phyloP scores from a whole-genome alignment of 1,140 invertebrate species.

The Dufourea novaeangliae region DNA sequence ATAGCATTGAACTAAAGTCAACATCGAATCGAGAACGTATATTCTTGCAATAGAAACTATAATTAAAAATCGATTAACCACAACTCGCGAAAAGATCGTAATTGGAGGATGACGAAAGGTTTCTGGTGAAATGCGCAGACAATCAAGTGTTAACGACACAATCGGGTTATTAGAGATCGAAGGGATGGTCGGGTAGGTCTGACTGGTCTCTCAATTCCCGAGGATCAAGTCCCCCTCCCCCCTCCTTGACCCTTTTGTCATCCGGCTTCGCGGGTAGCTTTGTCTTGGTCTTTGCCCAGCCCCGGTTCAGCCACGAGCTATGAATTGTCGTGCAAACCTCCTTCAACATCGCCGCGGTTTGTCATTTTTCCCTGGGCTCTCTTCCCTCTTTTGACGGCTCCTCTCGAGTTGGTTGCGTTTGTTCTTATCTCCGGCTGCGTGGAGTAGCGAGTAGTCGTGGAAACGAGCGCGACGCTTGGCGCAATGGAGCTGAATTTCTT shows the following conservation, averaged over 20 bases:
- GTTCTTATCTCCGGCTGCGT: constrained; percentile 2
- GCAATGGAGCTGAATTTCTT: not conserved
- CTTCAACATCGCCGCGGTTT: not conserved
- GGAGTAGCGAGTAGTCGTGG: not conserved
- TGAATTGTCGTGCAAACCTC: not conserved
- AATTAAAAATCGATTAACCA: too few species aligned
- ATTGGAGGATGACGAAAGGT: too few species aligned
- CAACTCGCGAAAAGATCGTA: too few species aligned
- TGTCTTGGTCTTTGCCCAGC: not conserved
- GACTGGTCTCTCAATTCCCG: not conserved
- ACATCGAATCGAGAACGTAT: too few species aligned
- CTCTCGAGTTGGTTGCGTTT: constrained; percentile 10
- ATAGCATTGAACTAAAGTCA: too few species aligned
- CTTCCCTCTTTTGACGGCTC: not conserved
- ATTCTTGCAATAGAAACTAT: too few species aligned
- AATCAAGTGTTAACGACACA: too few species aligned
- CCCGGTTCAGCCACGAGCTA: not conserved
- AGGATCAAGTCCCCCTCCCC: not conserved
- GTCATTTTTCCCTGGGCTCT: not conserved
- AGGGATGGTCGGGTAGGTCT: not conserved
- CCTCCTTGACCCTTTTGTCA: too few species aligned
- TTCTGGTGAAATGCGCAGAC: too few species aligned
- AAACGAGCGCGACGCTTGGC: not conserved
- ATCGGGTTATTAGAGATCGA: not conserved
- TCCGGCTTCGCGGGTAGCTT: not conserved